Base-by-base conservation (phyloP, 2,797 vertebrate species). In the Pangasius larnaudii region DNA sequence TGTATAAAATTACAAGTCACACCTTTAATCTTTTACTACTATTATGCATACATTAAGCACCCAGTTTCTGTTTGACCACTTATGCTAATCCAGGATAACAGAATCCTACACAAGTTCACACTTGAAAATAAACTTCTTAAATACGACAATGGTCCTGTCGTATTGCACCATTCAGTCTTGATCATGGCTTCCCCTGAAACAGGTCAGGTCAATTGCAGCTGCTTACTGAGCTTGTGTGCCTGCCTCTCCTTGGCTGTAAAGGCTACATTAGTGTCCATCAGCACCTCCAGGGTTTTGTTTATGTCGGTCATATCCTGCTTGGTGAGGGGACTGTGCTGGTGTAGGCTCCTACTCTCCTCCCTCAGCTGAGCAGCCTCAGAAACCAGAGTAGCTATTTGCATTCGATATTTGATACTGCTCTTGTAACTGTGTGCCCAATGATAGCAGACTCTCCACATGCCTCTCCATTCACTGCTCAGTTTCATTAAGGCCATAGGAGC, bases 261-360 rank as follows among this genome's bases (percentile, higher is more conserved):
- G 1, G 93, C 93, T 11, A 91, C 88, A 85, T 94, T 94, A 80
- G 92, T 92, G 85, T 95, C 94, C 86, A 93, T 89, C 87, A 94
- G 90, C 61, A 90, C 87, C 22, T 87, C 90, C 81, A 94, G 74
- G 3, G 89, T 78, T 77, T 93, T 93, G 77, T 88, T 88, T 63
- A 94, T 86, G 0, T 88, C 88, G 7, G 78, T 89, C 92, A 93
- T 91, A 86, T 94, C 93, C 63, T 89, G 87, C 74, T 90, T 79
- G 42, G 72, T 63, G 87, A 71, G 22, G 0, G 72, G 33, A 7
- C 39, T 79, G 46, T 89, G 80, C 65, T 83, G 36, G 58, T 49
- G 67, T 56, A 75, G 80, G 80, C 63, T 78, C 53, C 88, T 85
- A 63, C 85, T 58, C 77, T 91, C 89, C 36, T 90, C 87, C 56